phyloP scores from a whole-genome alignment of 2,888 invertebrate species.

The Tenthredo scrophulariae region DNA sequence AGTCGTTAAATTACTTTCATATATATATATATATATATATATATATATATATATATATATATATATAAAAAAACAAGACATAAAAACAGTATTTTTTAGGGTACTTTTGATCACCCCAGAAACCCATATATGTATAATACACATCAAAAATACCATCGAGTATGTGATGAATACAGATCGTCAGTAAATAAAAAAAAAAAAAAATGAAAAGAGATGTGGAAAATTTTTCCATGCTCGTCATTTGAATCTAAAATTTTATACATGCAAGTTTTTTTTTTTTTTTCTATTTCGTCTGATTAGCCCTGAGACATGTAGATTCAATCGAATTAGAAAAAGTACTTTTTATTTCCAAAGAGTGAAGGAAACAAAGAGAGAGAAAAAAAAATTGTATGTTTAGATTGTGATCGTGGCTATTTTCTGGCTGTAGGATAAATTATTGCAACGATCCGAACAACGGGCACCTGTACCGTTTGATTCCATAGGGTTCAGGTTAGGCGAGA shows the following conservation, averaged over 20 bases:
- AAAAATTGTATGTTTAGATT: not conserved
- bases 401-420: not conserved
- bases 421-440: not conserved
- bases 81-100: not conserved
- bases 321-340: too few relatives aligned
- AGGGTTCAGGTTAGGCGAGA: slow-evolving; percentile 23
- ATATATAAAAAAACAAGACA: not conserved
- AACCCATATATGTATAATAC: not conserved
- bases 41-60: not conserved
- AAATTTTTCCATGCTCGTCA: too few relatives aligned
- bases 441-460: not conserved
- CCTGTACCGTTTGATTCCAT: slow-evolving; percentile 36
- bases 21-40: not conserved
- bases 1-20: not conserved
- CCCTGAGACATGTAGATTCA: too few relatives aligned
- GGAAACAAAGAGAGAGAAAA: not conserved
- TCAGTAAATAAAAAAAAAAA: too few relatives aligned
- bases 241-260: too few relatives aligned
- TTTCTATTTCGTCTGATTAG: too few relatives aligned
- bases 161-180: not conserved
- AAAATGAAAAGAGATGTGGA: too few relatives aligned
- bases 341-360: not conserved
- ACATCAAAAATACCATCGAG: not conserved
- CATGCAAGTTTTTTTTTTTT: too few relatives aligned
- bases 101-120: not conserved